phyloP scores from a whole-genome alignment of 2,113 vertebrate species.

The Apeltes quadracus region DNA sequence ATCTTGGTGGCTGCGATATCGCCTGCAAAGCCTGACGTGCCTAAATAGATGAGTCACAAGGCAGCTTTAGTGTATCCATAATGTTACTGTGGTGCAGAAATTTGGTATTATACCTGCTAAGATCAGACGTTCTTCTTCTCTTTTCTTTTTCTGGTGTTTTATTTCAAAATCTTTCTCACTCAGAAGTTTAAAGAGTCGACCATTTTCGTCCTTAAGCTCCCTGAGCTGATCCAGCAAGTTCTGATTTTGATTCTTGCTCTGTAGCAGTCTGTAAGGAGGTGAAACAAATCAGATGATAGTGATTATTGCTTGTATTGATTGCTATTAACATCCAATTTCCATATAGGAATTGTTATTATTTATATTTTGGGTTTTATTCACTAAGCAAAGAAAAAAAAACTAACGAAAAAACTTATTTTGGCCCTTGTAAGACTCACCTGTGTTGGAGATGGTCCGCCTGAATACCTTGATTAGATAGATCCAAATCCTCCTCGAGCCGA shows the following conservation, averaged over 20 bases:
- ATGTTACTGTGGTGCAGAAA: neutral
- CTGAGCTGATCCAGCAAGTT: slow-evolving; percentile 81
- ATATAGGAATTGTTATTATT: neutral
- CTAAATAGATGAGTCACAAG: slow-evolving; percentile 66
- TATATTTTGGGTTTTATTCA: neutral
- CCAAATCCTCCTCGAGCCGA: slow-evolving; percentile 64
- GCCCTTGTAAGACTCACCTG: slow-evolving; percentile 75
- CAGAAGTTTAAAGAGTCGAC: slow-evolving; percentile 87
- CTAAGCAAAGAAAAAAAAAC: neutral
- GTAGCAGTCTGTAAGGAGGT: slow-evolving; percentile 42
- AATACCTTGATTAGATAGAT: slow-evolving; percentile 62
- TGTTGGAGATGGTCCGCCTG: slow-evolving; percentile 44
- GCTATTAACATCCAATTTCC: neutral
- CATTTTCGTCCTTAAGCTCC: slow-evolving; percentile 88
- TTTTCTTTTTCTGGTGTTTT: slow-evolving; percentile 86
- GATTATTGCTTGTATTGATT: neutral
- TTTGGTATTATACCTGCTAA: slow-evolving; percentile 80
- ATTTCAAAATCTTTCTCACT: slow-evolving; percentile 92
- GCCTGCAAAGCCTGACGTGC: slow-evolving; percentile 81
- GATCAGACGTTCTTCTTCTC: slow-evolving; percentile 84
- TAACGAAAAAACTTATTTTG: neutral
- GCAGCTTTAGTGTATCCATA: neutral
- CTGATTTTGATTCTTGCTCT: slow-evolving; percentile 72
- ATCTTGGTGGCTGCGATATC: slow-evolving; percentile 91
- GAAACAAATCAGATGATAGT: neutral